Conservation (phyloP, 2,888 invertebrate genomes). For the Tachina lurida region DNA sequence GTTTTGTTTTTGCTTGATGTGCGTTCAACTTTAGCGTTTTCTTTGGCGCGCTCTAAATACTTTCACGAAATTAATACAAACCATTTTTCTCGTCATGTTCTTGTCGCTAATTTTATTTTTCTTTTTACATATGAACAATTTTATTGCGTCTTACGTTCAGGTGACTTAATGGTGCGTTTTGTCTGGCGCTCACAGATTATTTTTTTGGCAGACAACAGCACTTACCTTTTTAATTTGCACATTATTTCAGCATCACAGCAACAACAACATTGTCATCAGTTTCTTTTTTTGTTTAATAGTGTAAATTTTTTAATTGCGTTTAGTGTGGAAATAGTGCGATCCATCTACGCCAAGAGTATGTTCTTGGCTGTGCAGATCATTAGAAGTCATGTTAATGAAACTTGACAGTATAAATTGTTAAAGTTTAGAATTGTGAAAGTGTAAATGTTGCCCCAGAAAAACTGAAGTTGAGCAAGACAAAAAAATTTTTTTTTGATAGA, state of each 20-base stretch:
- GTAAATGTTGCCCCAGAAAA: background rate
- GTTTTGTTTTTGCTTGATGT: constrained; percentile 10
- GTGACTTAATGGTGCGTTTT: constrained; percentile 71
- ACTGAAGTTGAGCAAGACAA: background rate
- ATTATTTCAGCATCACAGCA: constrained; percentile 51
- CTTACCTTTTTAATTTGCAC: constrained; percentile 58
- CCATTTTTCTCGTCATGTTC: constrained; percentile 57
- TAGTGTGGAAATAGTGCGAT: constrained; percentile 64
- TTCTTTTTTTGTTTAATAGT: constrained; percentile 43
- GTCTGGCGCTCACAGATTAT: constrained; percentile 68
- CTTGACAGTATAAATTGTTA: constrained; percentile 67
- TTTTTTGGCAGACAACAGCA: constrained; percentile 49
- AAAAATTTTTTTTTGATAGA: too few relatives aligned
- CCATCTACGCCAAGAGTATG: constrained; percentile 26
- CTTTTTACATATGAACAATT: background rate
- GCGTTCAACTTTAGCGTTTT: constrained; percentile 63
- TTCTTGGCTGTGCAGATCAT: constrained; percentile 41
- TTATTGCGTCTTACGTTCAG: constrained; percentile 60
- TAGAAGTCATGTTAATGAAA: constrained; percentile 68
- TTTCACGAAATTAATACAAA: constrained; percentile 59
- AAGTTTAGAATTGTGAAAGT: constrained; percentile 41
- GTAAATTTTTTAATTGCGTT: constrained; percentile 70
- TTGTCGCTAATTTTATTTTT: constrained; percentile 28
- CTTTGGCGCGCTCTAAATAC: constrained; percentile 66
- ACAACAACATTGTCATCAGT: background rate